Evolutionary conservation across 2,888 invertebrate species (phyloP).

Genomic region (Sepiola atlantica): DNA sequence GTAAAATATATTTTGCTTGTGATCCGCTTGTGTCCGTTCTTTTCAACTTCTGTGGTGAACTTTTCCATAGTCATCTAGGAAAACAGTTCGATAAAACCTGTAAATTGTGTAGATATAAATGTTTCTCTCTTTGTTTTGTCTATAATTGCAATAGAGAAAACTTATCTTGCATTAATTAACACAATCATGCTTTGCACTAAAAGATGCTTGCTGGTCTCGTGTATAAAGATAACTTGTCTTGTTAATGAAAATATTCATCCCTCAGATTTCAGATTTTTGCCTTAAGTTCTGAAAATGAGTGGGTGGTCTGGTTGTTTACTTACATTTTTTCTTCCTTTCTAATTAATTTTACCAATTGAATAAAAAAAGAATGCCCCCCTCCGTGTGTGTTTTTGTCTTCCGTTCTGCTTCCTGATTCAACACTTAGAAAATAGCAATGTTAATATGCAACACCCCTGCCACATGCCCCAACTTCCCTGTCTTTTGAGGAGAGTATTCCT

Average conservation of each 20-base stretch:
- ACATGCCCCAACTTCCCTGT: background rate
- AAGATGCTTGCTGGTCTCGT: background rate
- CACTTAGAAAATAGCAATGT: background rate
- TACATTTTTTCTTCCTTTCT: background rate
- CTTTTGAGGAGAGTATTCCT: background rate
- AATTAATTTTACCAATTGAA: slow-evolving; percentile 14
- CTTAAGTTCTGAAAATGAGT: background rate
- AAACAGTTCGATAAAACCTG: too few relatives aligned
- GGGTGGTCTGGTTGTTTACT: slow-evolving; percentile 13
- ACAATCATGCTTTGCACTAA: background rate
- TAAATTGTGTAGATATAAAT: too few relatives aligned
- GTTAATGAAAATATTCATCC: background rate
- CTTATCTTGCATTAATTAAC: background rate
- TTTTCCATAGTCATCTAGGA: too few relatives aligned
- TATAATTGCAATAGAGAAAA: background rate
- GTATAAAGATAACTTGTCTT: background rate
- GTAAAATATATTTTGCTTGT: too few relatives aligned
- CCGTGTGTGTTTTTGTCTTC: background rate
- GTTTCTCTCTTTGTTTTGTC: background rate
- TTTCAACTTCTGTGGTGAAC: too few relatives aligned
- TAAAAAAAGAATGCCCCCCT: background rate
- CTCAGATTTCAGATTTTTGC: background rate
- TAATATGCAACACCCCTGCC: too few relatives aligned
- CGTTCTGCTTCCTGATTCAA: background rate
- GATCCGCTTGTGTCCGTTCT: too few relatives aligned